Percentiles rank a stretch among this genome's conserved stretches.
Evolutionary conservation across 2,888 invertebrate species (phyloP).

Genomic region (Cerceris ruficornis): DNA sequence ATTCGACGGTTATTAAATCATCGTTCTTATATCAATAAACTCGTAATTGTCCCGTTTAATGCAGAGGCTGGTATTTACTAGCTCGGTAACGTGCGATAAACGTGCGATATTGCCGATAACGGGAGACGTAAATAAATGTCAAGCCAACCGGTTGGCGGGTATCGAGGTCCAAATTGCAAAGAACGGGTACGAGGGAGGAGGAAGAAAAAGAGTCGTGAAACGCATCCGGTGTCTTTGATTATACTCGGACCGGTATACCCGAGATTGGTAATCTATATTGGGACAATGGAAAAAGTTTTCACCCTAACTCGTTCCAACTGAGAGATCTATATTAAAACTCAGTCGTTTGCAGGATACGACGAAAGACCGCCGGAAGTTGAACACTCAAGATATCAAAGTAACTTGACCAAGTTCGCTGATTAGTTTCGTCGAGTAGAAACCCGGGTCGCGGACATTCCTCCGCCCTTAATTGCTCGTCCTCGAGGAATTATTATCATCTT

Average conservation of each 20-base stretch:
- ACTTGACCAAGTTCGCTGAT: constrained; percentile 67
- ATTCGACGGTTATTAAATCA: constrained; percentile 39
- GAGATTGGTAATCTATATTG: constrained; percentile 53
- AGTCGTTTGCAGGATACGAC: constrained; percentile 51
- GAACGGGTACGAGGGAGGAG: neutral
- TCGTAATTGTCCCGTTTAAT: constrained; percentile 43
- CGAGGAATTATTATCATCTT: constrained; percentile 51
- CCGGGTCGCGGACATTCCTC: constrained; percentile 44
- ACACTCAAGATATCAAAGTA: constrained; percentile 59
- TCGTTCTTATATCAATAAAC: constrained; percentile 38
- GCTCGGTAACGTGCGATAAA: constrained; percentile 18
- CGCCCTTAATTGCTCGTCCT: constrained; percentile 58
- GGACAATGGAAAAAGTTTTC: constrained; percentile 64
- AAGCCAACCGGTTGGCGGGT: constrained; percentile 1
- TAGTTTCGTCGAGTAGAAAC: constrained; percentile 62
- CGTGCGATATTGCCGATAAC: constrained; percentile 26
- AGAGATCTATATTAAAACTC: constrained; percentile 65
- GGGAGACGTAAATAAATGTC: constrained; percentile 25
- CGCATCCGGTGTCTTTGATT: constrained; percentile 50
- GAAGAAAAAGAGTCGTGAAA: constrained; percentile 48
- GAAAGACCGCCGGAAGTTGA: constrained; percentile 58
- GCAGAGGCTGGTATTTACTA: constrained; percentile 6
- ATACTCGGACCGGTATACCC: constrained; percentile 21
- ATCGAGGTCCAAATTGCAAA: constrained; percentile 13
- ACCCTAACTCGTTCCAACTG: constrained; percentile 35